phyloP scores from a whole-genome alignment of 1,140 invertebrate genomes.

The Caligus rogercresseyi region DNA sequence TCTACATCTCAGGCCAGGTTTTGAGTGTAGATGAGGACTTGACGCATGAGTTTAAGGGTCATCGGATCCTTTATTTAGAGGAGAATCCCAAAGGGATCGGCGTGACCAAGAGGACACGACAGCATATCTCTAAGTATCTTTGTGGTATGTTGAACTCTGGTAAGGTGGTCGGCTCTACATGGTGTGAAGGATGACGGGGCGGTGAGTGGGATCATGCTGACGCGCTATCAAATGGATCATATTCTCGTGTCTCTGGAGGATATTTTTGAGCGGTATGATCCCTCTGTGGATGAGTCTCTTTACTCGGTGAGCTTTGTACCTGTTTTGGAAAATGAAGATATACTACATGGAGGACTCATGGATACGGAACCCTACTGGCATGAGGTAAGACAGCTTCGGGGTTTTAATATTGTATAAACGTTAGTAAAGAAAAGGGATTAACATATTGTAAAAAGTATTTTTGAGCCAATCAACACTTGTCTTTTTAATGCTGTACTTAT shows the following conservation, averaged over 20 bases:
- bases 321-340: conserved; percentile 10
- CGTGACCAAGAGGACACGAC: neutral
- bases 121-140: conserved; percentile 25
- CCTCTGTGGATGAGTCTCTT: conserved; percentile 18
- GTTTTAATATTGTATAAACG: neutral
- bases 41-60: conserved; percentile 21
- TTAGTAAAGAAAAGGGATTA: neutral
- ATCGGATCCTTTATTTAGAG: conserved; percentile 19
- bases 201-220: conserved; percentile 27
- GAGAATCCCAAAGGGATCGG: conserved; percentile 10
- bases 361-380: neutral
- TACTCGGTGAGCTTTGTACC: conserved; percentile 19
- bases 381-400: conserved; percentile 4
- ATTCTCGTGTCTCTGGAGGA: conserved; percentile 26
- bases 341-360: neutral
- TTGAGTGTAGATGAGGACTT: conserved; percentile 19
- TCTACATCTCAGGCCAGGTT: conserved; percentile 14
- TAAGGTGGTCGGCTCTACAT: conserved; percentile 29
- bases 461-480: neutral
- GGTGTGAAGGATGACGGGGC: conserved; percentile 29
- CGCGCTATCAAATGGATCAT: conserved; percentile 29
- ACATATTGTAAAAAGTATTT: neutral
- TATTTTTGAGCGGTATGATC: conserved; percentile 23
- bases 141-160: conserved; percentile 31
- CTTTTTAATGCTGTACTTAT: neutral